Base-by-base conservation (phyloP, 2,888 invertebrate species). In the Antheraea assamensis region DNA sequence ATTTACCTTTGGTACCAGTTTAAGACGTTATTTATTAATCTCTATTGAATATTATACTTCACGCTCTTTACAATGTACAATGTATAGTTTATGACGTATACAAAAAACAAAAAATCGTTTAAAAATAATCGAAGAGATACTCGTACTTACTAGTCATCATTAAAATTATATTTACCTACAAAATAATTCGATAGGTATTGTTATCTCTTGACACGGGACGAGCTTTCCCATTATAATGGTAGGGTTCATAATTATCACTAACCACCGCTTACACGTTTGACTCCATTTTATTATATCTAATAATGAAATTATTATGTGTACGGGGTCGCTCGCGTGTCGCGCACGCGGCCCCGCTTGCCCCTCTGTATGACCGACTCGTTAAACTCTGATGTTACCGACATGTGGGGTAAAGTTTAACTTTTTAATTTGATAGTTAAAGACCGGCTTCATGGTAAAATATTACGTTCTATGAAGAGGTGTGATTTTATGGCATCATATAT, bases 241-340 rank as follows among this genome's bases (percentile, higher is more conserved):
- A 82, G 82, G 85, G 89, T 86, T 85, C 83, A 82, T 81, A 78
- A 83, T 82, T 83, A 86, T 85, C 89, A 92, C 91, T 91, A 89
- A 91, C 84, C 89, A 83, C 86, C 91, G 89, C 92, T 93, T 92
- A 92, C 91, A 90, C 90, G 85, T 92, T 92, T 91, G 90, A 90
- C 90, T 92, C 84, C 85, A 85, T 91, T 92, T 92, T 91, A 92
- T 92, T 92, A 90, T 90, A 64, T 64, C 61, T 64, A 88, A 92
- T 92, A 93, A 93, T 93, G 89, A 91, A 92, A 92, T 92, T 91
- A 93, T 92, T 85, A 85, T 75, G 83, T 80, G 82, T 82, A 79
- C 80, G 80, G 83, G 85, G 87, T 84, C 78, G 83, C 75, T 88
- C 90, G 92, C 90, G 92, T 91, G 92, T 78, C 74, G 76, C 78